Evolutionary conservation across 2,113 vertebrate species (phyloP), one percentile per base, ranked within the genome.

Genomic region (Callorhinus ursinus): DNA sequence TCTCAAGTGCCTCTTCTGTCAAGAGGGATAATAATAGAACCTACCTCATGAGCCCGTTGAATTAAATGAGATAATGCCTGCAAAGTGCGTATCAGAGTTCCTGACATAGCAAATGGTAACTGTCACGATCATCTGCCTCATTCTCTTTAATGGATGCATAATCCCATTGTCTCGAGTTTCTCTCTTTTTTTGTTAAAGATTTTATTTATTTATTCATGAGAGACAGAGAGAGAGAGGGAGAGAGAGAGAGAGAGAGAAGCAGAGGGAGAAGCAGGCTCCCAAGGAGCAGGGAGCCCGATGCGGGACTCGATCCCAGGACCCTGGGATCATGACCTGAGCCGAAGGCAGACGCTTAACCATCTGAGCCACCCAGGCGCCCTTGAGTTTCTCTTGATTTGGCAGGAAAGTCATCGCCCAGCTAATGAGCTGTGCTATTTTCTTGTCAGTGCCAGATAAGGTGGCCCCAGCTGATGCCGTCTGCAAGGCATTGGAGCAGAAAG

Each of bases 131-230:
- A 65, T 90, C 77, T 36, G 76, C 86, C 42, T 51, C 33, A 0
- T 57, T 90, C 86, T 91, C 76, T 90, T n/a, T 97, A 93, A 92
- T 81, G 80, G 84, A 96, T 85, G 85, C 90, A 39, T 69, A 92
- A 93, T 92, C 81, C 81, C 69, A 95, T 57, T 95, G 94, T 97
- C 96, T 96, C 82, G 42, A 81, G 83, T 71, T 83, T 89, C 87
- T 96, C 83, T 87, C 36, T 36, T 36, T 36, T 36, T 36, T 36
- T 36, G n/a, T 36, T 36, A 36, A 36, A 36, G 36, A 36, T 36
- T 36, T 36, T 36, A 36, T 36, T 36, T 36, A 36, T 36, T 36
- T 36, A 36, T 36, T 36, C 36, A 36, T 36, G 36, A 36, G 36
- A 36, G 36, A 36, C 36, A 36, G 36, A 36, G 36, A 36, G 36